Evolutionary conservation across 2,888 invertebrate species (phyloP), one percentile per base, ranked within the genome.

Genomic region (Ptychoptera albimana): DNA sequence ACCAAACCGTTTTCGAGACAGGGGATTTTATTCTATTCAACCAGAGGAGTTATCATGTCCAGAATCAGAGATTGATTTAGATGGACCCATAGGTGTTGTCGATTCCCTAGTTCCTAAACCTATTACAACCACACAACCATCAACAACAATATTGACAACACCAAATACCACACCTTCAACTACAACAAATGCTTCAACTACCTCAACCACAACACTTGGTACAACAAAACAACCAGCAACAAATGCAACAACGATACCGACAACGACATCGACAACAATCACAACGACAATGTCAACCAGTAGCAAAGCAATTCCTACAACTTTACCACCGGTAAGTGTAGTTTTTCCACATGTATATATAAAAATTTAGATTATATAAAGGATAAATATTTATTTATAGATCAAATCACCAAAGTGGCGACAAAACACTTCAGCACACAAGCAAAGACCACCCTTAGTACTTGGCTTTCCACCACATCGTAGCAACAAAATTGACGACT

Each of bases 21-120:
- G 82, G 39, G 86, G 82, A 34, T 89, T 92, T 65, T 88, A 89
- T 59, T 85, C 83, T 55, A 84, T 92, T 52, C 79, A 82, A 60
- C 78, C 83, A 1, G 81, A 79, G 54, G 91, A 81, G 60, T 61
- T 81, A 46, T 68, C 71, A 36, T 81, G 81, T 48, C 60, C 62
- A 6, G 61, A 65, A 52, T 72, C 74, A 6, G 72, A 75, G 46
- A 71, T 69, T 29, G 73, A 74, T 30, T 68, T 62, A 37, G 61
- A 61, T 37, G 61, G 59, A 14, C 60, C 60, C 4, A 56, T 61
- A 10, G 61, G 65, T 43, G 59, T 68, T 5, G 60, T 64, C 15
- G 64, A 68, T 30, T 63, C 61, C 36, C 55, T 64, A 3, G 50
- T 62, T 36, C 59, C 59, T 7, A 61, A 60, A 40, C 58, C 57